These are phyloP conservation scores for Microtus obscurus DNA, from an alignment of 2,797 vertebrate genomes.

Conservation along the genomic window DNA sequence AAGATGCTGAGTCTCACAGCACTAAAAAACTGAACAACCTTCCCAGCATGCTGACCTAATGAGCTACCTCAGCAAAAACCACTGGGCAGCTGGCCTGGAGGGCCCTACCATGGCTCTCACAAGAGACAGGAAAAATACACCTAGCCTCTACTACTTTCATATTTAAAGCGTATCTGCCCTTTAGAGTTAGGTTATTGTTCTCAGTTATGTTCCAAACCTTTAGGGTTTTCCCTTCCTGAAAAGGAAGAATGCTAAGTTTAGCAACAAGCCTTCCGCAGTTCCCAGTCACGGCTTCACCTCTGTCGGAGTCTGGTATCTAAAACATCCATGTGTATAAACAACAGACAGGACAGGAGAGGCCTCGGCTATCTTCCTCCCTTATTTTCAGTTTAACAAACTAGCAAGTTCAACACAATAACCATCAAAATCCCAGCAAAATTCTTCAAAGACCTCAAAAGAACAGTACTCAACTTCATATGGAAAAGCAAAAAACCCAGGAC, in stretches of 20 bases:
- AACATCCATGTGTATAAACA: constrained; percentile 69
- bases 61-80: constrained; percentile 35
- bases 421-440: no score
- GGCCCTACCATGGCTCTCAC: neutral
- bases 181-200: constrained; percentile 46
- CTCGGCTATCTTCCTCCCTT: constrained; percentile 22
- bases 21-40: constrained; percentile 54
- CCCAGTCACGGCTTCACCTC: neutral
- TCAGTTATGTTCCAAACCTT: constrained; percentile 45
- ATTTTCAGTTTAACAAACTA: constrained; percentile 47
- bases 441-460: no score
- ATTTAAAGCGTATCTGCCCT: constrained; percentile 41
- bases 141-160: constrained; percentile 40
- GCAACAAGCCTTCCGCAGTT: constrained; percentile 24
- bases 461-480: no score
- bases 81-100: neutral
- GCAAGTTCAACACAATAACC: neutral
- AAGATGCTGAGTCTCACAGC: constrained; percentile 68
- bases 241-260: constrained; percentile 68
- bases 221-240: constrained; percentile 34
- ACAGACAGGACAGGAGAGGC: constrained; percentile 1
- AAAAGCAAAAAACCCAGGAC: no score
- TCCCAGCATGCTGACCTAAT: constrained; percentile 48
- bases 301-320: constrained; percentile 35
- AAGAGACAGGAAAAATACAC: neutral